Base-by-base conservation (phyloP, 2,888 invertebrate species). In the Microchrysa polita region DNA sequence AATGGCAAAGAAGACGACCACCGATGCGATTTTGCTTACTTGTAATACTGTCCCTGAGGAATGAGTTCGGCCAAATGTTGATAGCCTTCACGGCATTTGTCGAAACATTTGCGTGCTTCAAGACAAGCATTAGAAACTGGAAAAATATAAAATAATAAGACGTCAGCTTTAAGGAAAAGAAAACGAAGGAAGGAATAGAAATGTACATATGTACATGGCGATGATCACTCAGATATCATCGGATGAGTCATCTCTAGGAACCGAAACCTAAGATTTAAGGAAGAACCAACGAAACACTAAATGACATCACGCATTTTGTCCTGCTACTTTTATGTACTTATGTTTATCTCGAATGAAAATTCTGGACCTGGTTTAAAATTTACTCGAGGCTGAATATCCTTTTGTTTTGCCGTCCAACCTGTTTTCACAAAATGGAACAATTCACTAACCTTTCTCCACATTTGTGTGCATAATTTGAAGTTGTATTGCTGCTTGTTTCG, bases 391-490 rank as follows among this genome's bases (percentile, higher is more conserved):
- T n/a, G n/a, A n/a, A n/a, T n/a, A n/a, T n/a, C n/a, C n/a, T n/a
- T n/a, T n/a, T n/a, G n/a, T n/a, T n/a, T n/a, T n/a, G n/a, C n/a
- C n/a, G n/a, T n/a, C n/a, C n/a, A n/a, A n/a, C n/a, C n/a, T n/a
- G n/a, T n/a, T n/a, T n/a, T n/a, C n/a, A n/a, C n/a, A n/a, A n/a
- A n/a, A n/a, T n/a, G n/a, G n/a, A n/a, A n/a, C n/a, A n/a, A n/a
- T n/a, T n/a, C n/a, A n/a, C 48, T n/a, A 86, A 91, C 94, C 89
- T 81, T 90, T 89, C 78, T 88, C 88, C 73, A 89, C 87, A 77
- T 89, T 89, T 77, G 92, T 91, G 80, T 97, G 96, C 77, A 96
- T 94, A 22, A 91, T 88, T 86, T 96, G 95, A 40, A 96, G 85
- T 20, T 89, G 85, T 23, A 93, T 93, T n/a, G 91, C 87, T 34